Evolutionary conservation across 2,888 invertebrate genomes (phyloP).

Genomic region (Clivina fossor): DNA sequence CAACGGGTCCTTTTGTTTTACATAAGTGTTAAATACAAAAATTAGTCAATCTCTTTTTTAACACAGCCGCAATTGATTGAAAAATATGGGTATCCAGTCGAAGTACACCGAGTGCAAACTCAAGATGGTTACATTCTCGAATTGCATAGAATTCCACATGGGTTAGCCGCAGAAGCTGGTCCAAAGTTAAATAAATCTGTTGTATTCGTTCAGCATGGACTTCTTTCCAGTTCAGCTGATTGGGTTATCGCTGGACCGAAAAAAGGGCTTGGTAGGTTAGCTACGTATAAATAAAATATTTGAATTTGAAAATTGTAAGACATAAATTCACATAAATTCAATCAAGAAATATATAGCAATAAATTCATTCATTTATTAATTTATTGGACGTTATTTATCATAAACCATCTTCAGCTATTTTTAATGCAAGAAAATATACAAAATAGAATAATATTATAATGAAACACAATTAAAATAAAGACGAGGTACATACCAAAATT

Average conservation of each 20-base stretch:
- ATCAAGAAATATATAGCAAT: too few relatives aligned
- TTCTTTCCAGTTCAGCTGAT: constrained; percentile 57
- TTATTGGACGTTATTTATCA: too few relatives aligned
- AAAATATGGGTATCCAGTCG: constrained; percentile 52
- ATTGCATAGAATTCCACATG: constrained; percentile 59
- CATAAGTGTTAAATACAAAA: too few relatives aligned
- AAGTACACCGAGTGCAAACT: constrained; percentile 53
- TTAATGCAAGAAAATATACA: too few relatives aligned
- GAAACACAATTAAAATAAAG: too few relatives aligned
- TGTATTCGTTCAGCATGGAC: constrained; percentile 58
- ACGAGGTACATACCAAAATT: too few relatives aligned
- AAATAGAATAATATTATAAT: too few relatives aligned
- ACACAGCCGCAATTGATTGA: constrained; percentile 53
- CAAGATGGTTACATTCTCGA: constrained; percentile 61
- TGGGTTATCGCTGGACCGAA: constrained; percentile 59
- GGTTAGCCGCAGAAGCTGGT: constrained; percentile 41
- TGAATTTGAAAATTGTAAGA: not conserved
- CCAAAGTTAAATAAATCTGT: constrained; percentile 45
- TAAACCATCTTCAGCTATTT: too few relatives aligned
- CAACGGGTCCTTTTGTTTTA: too few relatives aligned
- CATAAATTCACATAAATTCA: not conserved
- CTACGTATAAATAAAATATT: constrained; percentile 1
- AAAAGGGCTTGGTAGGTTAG: constrained; percentile 54
- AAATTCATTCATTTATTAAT: too few relatives aligned
- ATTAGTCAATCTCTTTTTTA: too few relatives aligned